Evolutionary conservation across 2,888 invertebrate species (phyloP).

Genomic region (Zaprionus obscuricornis): DNA sequence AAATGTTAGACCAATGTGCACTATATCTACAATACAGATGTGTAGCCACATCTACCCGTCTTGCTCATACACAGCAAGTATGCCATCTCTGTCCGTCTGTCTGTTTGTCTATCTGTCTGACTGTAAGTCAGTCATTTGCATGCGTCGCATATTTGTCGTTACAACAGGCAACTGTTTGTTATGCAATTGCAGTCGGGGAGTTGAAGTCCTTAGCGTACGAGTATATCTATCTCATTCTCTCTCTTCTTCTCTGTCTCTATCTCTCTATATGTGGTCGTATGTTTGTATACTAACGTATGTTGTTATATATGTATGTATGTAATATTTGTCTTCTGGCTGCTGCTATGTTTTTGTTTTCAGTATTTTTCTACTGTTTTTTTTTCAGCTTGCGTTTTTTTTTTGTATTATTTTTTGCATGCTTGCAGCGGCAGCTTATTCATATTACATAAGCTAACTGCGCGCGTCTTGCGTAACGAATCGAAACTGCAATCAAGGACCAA

Average conservation of each 20-base stretch:
- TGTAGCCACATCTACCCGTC: constrained; percentile 1
- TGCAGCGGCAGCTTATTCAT: constrained; percentile 70
- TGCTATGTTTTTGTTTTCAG: constrained; percentile 7
- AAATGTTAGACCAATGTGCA: constrained; percentile 32
- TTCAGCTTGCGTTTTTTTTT: constrained; percentile 12
- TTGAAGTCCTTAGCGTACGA: too few species aligned
- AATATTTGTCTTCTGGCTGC: constrained; percentile 37
- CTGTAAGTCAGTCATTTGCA: constrained; percentile 77
- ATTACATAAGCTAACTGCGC: constrained; percentile 73
- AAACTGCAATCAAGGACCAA: constrained; percentile 59
- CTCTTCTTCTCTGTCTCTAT: neutral
- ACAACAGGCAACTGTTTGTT: constrained; percentile 78
- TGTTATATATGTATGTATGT: constrained; percentile 15
- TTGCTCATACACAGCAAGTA: constrained; percentile 18
- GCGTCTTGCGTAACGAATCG: constrained; percentile 76
- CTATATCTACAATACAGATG: neutral
- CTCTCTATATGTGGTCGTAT: constrained; percentile 6
- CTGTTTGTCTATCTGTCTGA: constrained; percentile 71
- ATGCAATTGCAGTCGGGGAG: constrained; percentile 76
- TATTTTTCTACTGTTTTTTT: neutral
- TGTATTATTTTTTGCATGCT: constrained; percentile 41
- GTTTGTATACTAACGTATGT: constrained; percentile 6
- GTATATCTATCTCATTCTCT: too few species aligned
- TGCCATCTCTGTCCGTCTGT: constrained; percentile 57
- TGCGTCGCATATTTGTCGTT: constrained; percentile 79